Evolutionary conservation across 2,113 vertebrate genomes (phyloP).

Genomic region (Rhagologus leucostigma): DNA sequence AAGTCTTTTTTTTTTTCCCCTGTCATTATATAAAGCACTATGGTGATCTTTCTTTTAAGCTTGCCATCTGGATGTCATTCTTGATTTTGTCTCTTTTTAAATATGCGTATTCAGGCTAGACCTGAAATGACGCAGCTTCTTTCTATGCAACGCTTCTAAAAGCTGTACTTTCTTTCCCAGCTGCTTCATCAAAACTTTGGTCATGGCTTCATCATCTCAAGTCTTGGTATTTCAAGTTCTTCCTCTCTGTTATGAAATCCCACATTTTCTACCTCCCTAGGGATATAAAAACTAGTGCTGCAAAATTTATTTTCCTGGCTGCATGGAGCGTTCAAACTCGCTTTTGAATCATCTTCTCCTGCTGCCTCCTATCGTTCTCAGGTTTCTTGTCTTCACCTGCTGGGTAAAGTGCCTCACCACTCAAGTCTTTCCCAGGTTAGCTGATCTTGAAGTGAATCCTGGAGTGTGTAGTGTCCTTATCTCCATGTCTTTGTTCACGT

Average conservation of each 20-base stretch:
- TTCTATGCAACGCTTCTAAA: neutral
- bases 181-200: neutral
- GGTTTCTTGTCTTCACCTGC: neutral
- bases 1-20: neutral
- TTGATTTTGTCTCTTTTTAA: conserved; percentile 46
- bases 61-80: conserved; percentile 55
- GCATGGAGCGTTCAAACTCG: neutral
- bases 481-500: neutral
- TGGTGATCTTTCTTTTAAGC: conserved; percentile 38
- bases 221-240: neutral
- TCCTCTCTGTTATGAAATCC: neutral
- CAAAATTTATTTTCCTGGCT: neutral
- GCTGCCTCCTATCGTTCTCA: neutral
- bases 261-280: neutral
- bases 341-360: neutral
- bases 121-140: conserved; percentile 38
- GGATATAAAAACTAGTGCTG: neutral
- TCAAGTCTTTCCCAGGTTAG: neutral
- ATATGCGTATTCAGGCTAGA: conserved; percentile 31
- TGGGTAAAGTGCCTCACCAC: neutral
- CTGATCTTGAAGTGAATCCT: neutral
- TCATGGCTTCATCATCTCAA: neutral
- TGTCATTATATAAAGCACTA: conserved; percentile 11
- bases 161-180: neutral
- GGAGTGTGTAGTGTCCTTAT: neutral